phyloP scores from a whole-genome alignment of 2,797 vertebrate genomes.

The Micropoecilia bifurca region DNA sequence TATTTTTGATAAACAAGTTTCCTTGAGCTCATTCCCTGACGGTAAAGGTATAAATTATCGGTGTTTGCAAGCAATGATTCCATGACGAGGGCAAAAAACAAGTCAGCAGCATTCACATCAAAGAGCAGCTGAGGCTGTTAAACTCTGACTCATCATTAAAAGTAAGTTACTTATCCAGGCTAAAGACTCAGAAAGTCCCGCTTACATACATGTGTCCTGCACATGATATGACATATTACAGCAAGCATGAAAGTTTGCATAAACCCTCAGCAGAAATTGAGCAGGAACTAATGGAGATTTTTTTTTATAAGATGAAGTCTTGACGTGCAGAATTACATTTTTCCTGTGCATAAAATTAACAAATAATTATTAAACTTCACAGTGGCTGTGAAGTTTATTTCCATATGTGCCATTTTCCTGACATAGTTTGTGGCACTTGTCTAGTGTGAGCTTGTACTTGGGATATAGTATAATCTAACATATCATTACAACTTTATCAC shows the following conservation, averaged over 20 bases:
- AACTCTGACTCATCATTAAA: constrained; percentile 62
- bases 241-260: neutral
- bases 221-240: constrained; percentile 53
- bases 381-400: constrained; percentile 49
- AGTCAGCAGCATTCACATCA: constrained; percentile 56
- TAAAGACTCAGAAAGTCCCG: constrained; percentile 41
- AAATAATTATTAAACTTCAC: constrained; percentile 21
- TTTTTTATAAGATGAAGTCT: neutral
- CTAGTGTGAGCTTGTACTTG: constrained; percentile 45
- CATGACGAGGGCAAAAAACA: constrained; percentile 69
- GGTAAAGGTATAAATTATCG: constrained; percentile 41
- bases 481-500: neutral
- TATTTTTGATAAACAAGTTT: constrained; percentile 53
- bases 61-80: constrained; percentile 56
- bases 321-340: neutral
- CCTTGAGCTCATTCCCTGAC: constrained; percentile 49
- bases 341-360: constrained; percentile 58
- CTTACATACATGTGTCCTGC: constrained; percentile 58
- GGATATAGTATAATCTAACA: neutral
- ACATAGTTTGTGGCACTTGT: constrained; percentile 12
- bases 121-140: constrained; percentile 57
- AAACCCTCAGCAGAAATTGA: neutral
- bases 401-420: neutral
- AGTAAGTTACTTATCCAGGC: constrained; percentile 52
- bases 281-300: neutral